phyloP scores from a whole-genome alignment of 2,113 vertebrate species.

The Microtus oregoni region DNA sequence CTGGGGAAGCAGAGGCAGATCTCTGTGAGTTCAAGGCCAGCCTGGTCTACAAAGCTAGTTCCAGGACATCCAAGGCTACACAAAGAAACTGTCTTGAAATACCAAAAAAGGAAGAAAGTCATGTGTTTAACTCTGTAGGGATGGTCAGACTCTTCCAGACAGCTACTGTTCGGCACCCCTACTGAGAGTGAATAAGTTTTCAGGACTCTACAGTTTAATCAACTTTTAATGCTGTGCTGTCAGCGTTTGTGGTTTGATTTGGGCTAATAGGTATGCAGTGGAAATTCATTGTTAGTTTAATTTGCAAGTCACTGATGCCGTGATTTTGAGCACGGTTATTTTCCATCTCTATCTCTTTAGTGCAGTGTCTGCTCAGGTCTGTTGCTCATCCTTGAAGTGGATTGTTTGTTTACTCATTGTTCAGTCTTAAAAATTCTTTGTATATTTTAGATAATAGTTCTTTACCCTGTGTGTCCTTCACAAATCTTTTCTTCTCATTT shows the following conservation, averaged over 20 bases:
- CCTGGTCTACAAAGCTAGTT: not conserved
- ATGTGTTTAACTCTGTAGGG: not conserved
- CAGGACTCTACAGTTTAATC: not conserved
- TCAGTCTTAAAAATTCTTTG: not conserved
- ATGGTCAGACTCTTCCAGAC: not conserved
- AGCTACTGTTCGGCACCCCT: not conserved
- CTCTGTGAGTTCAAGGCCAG: not conserved
- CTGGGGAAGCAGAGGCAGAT: not conserved
- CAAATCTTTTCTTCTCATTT: conserved; percentile 1
- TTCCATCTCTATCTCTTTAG: not conserved
- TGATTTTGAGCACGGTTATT: not conserved
- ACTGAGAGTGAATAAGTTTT: not conserved
- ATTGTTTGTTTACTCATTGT: not conserved
- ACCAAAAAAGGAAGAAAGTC: not conserved
- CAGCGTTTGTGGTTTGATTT: not conserved
- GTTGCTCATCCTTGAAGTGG: not conserved
- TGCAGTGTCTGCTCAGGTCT: not conserved
- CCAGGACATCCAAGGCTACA: not conserved
- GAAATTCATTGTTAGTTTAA: not conserved
- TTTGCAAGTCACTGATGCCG: not conserved
- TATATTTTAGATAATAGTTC: not conserved
- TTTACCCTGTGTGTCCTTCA: not conserved
- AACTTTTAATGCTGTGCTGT: not conserved
- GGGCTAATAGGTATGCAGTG: not conserved
- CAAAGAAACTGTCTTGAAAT: not conserved